Conservation (phyloP, 2,797 vertebrate species). For the Oryzias sinensis region DNA sequence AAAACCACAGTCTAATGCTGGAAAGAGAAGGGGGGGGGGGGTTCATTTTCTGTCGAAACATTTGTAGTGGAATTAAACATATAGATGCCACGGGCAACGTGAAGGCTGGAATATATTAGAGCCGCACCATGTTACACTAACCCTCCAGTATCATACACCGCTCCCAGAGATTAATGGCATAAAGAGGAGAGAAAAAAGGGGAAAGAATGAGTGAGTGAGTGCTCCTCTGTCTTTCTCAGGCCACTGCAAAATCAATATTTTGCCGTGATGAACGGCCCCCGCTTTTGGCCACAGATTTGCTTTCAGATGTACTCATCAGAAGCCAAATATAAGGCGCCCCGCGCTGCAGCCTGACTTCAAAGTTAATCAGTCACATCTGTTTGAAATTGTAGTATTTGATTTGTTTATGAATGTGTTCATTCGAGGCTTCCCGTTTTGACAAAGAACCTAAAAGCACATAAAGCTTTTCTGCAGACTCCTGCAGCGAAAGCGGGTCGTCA, state of each 20-base stretch:
- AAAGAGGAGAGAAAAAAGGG: constrained; percentile 37
- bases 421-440: constrained; percentile 17
- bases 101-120: constrained; percentile 70
- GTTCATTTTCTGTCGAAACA: constrained; percentile 76
- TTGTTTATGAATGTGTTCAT: constrained; percentile 49
- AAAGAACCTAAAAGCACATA: constrained; percentile 14
- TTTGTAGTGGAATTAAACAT: constrained; percentile 79
- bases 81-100: constrained; percentile 70
- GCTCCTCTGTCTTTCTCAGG: constrained; percentile 55
- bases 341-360: constrained; percentile 15
- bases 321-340: constrained; percentile 45
- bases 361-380: constrained; percentile 27
- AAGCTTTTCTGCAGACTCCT: constrained; percentile 15
- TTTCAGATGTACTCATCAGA: constrained; percentile 41
- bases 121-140: constrained; percentile 66
- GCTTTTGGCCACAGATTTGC: constrained; percentile 22
- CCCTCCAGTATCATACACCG: constrained; percentile 69
- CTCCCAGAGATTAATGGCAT: constrained; percentile 70
- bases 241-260: constrained; percentile 63
- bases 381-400: constrained; percentile 66
- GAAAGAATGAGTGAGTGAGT: constrained; percentile 17
- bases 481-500: constrained; percentile 27
- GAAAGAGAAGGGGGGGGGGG: constrained; percentile 26
- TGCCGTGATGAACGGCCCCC: constrained; percentile 47
- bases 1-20: constrained; percentile 31